Percentiles rank a stretch among this genome's conserved stretches.
phyloP scores from a whole-genome alignment of 2,888 invertebrate genomes.

The Melinaea marsaeus region DNA sequence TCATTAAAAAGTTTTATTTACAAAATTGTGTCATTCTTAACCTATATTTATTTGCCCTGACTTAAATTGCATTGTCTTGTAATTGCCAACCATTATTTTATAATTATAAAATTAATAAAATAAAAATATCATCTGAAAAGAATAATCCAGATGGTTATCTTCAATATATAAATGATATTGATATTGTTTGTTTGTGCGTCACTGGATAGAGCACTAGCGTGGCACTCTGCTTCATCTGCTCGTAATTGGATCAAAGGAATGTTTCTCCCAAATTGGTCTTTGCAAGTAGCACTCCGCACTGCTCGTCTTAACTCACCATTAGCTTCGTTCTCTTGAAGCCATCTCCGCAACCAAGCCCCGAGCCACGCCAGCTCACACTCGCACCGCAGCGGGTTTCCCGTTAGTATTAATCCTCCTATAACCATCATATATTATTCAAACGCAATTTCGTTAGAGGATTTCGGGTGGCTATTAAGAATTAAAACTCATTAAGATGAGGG shows the following conservation, averaged over 20 bases:
- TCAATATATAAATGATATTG: conserved; percentile 51
- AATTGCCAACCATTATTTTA: conserved; percentile 6
- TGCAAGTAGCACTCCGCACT: conserved; percentile 84
- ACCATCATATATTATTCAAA: conserved; percentile 31
- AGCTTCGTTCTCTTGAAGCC: conserved; percentile 88
- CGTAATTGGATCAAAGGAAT: conserved; percentile 85
- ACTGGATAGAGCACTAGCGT: conserved; percentile 90
- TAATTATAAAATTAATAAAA: background rate
- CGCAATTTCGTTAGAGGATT: conserved; percentile 30
- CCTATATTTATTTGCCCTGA: background rate
- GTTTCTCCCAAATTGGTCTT: conserved; percentile 80
- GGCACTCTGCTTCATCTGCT: conserved; percentile 89
- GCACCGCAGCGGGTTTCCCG: conserved; percentile 90
- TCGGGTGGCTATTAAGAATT: conserved; percentile 57
- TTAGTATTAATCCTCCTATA: conserved; percentile 88
- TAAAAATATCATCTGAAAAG: conserved; percentile 58
- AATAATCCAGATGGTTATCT: conserved; percentile 53
- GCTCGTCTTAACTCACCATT: conserved; percentile 61
- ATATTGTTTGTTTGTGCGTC: conserved; percentile 70
- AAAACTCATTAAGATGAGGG: conserved; percentile 62
- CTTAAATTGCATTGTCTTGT: conserved; percentile 3
- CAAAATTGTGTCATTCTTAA: conserved; percentile 5
- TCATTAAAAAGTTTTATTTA: background rate
- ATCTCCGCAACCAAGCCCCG: conserved; percentile 92
- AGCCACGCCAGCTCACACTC: conserved; percentile 94